A percentile compares a stretch with the other conserved stretches of the same genome.
These are phyloP conservation scores for Aramus guarauna DNA, from an alignment of 2,113 vertebrate genomes.

Conservation along the genomic window DNA sequence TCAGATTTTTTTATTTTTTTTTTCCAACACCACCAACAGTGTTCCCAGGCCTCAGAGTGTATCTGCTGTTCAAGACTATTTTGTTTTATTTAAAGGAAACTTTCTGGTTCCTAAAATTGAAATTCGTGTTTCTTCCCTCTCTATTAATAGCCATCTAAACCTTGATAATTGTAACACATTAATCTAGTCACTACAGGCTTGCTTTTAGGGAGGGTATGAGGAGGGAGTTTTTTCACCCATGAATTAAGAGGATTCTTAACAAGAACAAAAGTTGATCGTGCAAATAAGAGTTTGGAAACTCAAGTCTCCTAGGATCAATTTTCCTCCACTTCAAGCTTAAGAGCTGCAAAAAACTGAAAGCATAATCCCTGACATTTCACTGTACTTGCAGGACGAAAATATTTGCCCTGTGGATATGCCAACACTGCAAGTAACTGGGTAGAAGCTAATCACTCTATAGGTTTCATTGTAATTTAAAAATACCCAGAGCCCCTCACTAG, in stretches of 20 bases:
- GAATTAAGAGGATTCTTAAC: neutral
- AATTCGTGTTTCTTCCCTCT: neutral
- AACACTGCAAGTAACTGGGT: neutral
- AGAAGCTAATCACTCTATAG: neutral
- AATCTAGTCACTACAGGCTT: neutral
- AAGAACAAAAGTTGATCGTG: neutral
- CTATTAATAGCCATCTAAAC: neutral
- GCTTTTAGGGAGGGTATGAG: neutral
- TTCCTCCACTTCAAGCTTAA: neutral
- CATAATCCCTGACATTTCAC: neutral
- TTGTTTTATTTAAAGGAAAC: neutral
- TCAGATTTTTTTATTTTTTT: neutral
- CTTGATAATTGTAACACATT: neutral
- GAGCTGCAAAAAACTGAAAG: neutral
- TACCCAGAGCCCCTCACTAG: neutral
- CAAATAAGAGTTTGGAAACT: neutral
- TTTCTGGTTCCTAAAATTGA: neutral
- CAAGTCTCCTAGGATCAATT: neutral
- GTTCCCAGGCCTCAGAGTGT: rapidly evolving
- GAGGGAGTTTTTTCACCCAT: neutral
- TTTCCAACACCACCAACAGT: neutral
- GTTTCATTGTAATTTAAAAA: neutral
- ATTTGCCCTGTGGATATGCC: neutral
- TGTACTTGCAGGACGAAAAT: neutral
- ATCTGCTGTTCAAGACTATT: neutral